These are phyloP conservation scores for Panthera leo DNA, from an alignment of 2,113 vertebrate species.

Conservation along the genomic window DNA sequence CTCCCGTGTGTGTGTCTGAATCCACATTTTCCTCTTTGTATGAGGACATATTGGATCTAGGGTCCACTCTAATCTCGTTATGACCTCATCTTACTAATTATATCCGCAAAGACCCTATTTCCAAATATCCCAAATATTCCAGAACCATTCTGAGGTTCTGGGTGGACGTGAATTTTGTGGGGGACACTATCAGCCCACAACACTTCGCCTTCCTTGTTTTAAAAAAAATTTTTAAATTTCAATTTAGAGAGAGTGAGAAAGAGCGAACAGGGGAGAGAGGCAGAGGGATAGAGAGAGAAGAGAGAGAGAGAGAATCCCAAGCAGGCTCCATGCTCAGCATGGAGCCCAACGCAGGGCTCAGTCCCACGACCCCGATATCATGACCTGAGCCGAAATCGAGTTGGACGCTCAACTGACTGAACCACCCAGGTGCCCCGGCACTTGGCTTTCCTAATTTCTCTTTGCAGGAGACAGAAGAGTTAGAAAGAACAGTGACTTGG, in stretches of 20 bases:
- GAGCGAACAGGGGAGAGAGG: too few species aligned
- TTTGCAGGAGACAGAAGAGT: neutral
- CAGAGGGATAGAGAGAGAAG: too few species aligned
- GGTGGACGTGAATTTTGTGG: neutral
- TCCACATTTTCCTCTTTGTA: neutral
- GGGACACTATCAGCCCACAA: neutral
- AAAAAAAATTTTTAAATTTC: too few species aligned
- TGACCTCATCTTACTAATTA: neutral
- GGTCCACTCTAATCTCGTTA: neutral
- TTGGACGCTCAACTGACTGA: too few species aligned
- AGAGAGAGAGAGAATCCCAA: too few species aligned
- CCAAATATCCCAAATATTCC: neutral
- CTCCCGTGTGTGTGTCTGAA: neutral
- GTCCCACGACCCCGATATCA: too few species aligned
- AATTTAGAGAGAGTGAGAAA: too few species aligned
- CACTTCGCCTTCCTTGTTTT: neutral
- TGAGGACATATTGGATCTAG: neutral
- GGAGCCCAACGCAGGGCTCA: too few species aligned
- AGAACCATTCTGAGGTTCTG: neutral
- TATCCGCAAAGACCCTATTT: neutral
- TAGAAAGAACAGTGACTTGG: neutral
- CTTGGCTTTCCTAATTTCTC: neutral
- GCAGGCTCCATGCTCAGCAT: too few species aligned
- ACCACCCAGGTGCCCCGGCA: too few species aligned
- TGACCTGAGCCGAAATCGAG: too few species aligned